Evolutionary conservation across 2,797 vertebrate species (phyloP).

Genomic region (Anguilla marmorata): DNA sequence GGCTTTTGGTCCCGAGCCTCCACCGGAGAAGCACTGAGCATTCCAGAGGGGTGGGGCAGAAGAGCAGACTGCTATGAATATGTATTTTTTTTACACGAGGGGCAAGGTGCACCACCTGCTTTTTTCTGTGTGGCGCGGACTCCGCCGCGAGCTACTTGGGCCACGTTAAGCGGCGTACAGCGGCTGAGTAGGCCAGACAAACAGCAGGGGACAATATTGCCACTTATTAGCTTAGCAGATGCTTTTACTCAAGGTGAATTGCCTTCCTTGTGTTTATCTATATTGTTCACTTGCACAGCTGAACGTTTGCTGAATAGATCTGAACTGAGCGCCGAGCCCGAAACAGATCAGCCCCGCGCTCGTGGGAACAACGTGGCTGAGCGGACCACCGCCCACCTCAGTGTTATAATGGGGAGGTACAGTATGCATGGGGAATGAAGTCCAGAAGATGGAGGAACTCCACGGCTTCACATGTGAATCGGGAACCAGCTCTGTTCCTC

Average conservation of each 20-base stretch:
- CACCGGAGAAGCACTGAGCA: not conserved
- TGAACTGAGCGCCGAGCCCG: not conserved
- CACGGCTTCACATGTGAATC: not conserved
- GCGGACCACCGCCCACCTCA: not conserved
- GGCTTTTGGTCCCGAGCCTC: not conserved
- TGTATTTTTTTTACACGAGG: not conserved
- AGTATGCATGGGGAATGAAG: not conserved
- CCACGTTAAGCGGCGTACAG: not conserved
- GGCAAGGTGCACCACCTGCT: not conserved
- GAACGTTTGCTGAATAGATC: not conserved
- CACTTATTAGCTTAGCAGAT: not conserved
- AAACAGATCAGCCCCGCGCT: not conserved
- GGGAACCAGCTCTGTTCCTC: not conserved
- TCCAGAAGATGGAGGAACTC: not conserved
- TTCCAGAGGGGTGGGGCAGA: not conserved
- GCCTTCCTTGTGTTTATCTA: not conserved
- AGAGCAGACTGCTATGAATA: not conserved
- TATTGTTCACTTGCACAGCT: not conserved
- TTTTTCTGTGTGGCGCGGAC: not conserved
- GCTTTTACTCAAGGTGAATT: not conserved
- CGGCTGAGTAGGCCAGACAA: not conserved
- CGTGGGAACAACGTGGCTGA: not conserved
- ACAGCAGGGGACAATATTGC: not conserved
- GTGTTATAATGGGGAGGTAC: not conserved
- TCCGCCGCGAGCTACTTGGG: not conserved